Base-by-base conservation (phyloP, 2,888 invertebrate species). In the Lithophane ornitopus region DNA sequence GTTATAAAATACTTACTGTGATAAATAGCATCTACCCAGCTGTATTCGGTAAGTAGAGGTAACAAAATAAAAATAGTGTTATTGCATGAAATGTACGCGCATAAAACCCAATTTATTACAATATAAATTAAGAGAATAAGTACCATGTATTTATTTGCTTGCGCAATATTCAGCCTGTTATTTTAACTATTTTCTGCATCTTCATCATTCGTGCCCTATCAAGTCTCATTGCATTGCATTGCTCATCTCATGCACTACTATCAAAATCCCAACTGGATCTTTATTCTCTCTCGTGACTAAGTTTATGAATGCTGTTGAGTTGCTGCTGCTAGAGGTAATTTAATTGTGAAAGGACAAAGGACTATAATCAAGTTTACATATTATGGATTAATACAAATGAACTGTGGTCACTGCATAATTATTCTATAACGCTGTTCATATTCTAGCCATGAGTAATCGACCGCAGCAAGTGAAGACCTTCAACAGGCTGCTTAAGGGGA, bases 401-500 rank as follows among this genome's bases (percentile, higher is more conserved):
- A 41, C 6, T 39, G 6, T 39, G 8, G 9, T 39, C 19, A 49
- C 49, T 19, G 8, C 49, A 56, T 65, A 26, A 39, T 54, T 41
- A 46, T 56, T 49, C 2, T 41, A 52, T 19, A 58, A 52, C 22
- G 0, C 19, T 62, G 12, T 46, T 2, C 14, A 19, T 65, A 34
- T 82, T 89, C 56, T 81, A 93, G 92, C 84, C 76, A 96, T 96
- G 96, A 95, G 95, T 90, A 95, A 96, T 86, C 91, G 94, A 44
- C 94, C 94, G 0, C 94, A 95, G 87, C 96, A 95, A 0, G 86
- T 96, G 58, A 95, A 94, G 88, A 94, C 97, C 58, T 91, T 98
- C 46, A 98, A 98, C 92, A 93, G 94, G 78, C 88, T 97, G 54
- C 97, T 98, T 88, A 97, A 95, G 62, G 97, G 97, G 76, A 97